phyloP scores from a whole-genome alignment of 2,797 vertebrate species.

The Emydoidea blandingii region DNA sequence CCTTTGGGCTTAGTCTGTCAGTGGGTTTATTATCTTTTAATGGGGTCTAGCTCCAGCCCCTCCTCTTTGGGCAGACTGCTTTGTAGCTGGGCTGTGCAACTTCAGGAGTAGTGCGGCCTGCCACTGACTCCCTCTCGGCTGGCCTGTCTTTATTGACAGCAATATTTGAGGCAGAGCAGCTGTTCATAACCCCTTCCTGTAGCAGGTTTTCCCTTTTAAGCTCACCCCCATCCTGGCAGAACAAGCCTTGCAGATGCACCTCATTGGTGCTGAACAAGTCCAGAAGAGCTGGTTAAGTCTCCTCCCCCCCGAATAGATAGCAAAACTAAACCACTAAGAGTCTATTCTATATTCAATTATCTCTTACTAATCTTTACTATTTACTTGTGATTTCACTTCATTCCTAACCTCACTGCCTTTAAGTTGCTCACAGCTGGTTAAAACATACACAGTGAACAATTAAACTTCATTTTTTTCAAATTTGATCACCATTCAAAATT shows the following conservation, averaged over 20 bases:
- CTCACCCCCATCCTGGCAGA: neutral
- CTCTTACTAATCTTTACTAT: neutral
- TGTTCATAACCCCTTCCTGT: neutral
- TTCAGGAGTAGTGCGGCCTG: neutral
- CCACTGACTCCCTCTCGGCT: neutral
- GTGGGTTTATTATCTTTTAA: neutral
- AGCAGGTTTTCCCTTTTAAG: neutral
- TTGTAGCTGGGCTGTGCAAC: neutral
- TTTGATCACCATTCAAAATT: neutral
- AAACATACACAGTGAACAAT: neutral
- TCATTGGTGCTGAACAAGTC: neutral
- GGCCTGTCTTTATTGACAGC: neutral
- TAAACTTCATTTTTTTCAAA: neutral
- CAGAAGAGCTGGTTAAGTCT: neutral
- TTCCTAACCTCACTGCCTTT: neutral
- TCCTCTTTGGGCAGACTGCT: neutral
- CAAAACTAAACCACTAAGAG: neutral
- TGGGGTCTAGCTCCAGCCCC: neutral
- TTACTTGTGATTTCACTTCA: slow-evolving; percentile 35
- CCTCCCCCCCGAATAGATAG: neutral
- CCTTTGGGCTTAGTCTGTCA: neutral
- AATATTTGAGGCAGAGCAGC: neutral
- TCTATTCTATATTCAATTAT: slow-evolving; percentile 28
- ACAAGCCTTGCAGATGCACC: neutral
- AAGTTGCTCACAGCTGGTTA: neutral